Conservation (phyloP, 2,113 vertebrate species). For the Gavia stellata region DNA sequence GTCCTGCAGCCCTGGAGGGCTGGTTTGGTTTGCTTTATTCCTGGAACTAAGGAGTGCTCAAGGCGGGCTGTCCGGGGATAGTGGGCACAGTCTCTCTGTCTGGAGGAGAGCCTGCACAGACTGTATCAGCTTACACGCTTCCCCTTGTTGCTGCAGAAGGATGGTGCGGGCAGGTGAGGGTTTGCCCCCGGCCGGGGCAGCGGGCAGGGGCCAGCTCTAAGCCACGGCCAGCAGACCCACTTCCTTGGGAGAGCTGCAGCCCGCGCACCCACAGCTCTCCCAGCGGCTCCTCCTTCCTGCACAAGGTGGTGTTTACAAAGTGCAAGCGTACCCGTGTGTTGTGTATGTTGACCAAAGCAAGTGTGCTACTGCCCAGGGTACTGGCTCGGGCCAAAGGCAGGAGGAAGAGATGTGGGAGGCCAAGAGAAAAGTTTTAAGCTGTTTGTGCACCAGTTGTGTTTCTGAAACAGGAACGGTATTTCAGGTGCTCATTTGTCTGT, state of each 20-base stretch:
- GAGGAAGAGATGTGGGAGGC: background rate
- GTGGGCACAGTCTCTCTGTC: background rate
- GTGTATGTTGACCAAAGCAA: background rate
- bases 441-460: background rate
- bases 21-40: background rate
- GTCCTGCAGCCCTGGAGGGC: background rate
- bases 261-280: background rate
- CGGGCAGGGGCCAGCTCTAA: background rate
- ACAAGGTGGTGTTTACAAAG: background rate
- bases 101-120: fast-evolving
- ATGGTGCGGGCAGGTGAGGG: fast-evolving
- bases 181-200: background rate
- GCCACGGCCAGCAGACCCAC: fast-evolving
- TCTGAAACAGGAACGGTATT: background rate
- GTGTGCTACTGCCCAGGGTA: background rate
- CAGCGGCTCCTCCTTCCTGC: background rate
- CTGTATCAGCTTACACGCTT: background rate
- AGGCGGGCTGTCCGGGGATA: fast-evolving
- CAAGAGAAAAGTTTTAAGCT: background rate
- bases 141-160: background rate
- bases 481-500: background rate
- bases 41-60: background rate
- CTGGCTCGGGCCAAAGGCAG: background rate
- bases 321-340: fast-evolving
- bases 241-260: background rate